Evolutionary conservation across 2,797 vertebrate genomes (phyloP).

Genomic region (Cyclopterus lumpus): DNA sequence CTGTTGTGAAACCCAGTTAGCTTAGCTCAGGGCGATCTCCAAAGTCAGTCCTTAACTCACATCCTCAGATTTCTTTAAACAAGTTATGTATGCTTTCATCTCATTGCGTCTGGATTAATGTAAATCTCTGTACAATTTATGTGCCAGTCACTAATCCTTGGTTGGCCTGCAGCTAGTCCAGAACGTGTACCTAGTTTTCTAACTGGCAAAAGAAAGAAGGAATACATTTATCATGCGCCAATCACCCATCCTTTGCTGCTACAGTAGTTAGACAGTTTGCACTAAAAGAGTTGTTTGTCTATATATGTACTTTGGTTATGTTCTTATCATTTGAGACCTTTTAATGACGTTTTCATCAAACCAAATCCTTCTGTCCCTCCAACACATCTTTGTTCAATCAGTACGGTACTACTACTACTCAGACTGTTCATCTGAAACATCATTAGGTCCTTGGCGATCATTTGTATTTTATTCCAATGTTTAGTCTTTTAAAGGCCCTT

Average conservation of each 20-base stretch:
- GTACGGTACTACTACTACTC: not conserved
- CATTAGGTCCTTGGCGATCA: not conserved
- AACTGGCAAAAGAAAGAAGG: conserved; percentile 3
- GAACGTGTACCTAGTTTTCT: conserved; percentile 4
- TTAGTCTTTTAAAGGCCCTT: not conserved
- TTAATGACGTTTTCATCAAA: not conserved
- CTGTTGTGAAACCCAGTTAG: conserved; percentile 14
- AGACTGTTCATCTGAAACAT: not conserved
- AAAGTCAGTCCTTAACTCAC: conserved; percentile 3
- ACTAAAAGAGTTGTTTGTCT: not conserved
- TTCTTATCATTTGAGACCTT: not conserved
- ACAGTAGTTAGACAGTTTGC: not conserved
- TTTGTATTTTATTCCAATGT: not conserved
- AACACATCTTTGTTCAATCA: not conserved
- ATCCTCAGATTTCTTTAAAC: not conserved
- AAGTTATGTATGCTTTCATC: conserved; percentile 16
- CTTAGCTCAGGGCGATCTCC: conserved; percentile 27
- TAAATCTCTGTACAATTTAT: conserved; percentile 19
- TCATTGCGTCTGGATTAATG: not conserved
- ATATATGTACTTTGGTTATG: not conserved
- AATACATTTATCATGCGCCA: not conserved
- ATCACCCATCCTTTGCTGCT: not conserved
- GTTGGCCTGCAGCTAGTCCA: conserved; percentile 8
- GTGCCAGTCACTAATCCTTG: conserved; percentile 11
- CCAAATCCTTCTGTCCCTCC: not conserved